A percentile compares a stretch with the other conserved stretches of the same genome.
These are phyloP conservation scores for Loriculus beryllinus DNA, from an alignment of 2,797 vertebrate species.

Conservation along the genomic window DNA sequence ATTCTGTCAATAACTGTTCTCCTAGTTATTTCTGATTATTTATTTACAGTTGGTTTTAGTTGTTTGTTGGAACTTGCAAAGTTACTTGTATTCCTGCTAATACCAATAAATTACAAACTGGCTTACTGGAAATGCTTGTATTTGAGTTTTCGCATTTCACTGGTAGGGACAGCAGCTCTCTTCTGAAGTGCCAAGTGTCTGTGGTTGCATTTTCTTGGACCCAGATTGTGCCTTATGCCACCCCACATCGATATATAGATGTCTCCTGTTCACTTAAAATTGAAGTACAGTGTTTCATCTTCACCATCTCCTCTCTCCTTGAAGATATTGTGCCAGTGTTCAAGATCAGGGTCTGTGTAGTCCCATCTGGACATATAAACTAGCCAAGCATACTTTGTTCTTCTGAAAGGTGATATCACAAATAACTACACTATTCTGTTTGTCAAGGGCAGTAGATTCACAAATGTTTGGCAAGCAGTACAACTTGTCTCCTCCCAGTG, in stretches of 20 bases:
- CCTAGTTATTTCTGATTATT: not conserved
- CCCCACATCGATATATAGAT: not conserved
- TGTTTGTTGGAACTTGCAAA: not conserved
- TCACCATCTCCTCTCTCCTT: not conserved
- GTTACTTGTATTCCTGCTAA: not conserved
- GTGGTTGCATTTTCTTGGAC: not conserved
- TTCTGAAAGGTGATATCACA: not conserved
- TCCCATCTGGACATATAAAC: constrained; percentile 24
- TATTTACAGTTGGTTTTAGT: not conserved
- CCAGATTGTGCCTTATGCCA: not conserved
- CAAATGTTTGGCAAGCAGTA: not conserved
- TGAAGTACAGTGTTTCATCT: not conserved
- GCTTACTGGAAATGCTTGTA: not conserved
- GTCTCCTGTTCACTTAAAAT: not conserved
- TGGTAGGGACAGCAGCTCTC: not conserved
- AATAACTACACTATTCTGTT: not conserved
- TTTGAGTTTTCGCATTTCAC: not conserved
- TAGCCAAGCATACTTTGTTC: constrained; percentile 11
- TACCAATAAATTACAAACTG: not conserved
- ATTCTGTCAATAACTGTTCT: not conserved
- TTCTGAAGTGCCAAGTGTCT: not conserved
- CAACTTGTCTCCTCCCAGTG: not conserved
- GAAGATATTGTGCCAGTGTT: not conserved
- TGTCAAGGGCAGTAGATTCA: not conserved
- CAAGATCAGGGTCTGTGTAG: not conserved